These are phyloP conservation scores for Cetoscarus ocellatus DNA, from an alignment of 2,797 vertebrate genomes.

Conservation along the genomic window DNA sequence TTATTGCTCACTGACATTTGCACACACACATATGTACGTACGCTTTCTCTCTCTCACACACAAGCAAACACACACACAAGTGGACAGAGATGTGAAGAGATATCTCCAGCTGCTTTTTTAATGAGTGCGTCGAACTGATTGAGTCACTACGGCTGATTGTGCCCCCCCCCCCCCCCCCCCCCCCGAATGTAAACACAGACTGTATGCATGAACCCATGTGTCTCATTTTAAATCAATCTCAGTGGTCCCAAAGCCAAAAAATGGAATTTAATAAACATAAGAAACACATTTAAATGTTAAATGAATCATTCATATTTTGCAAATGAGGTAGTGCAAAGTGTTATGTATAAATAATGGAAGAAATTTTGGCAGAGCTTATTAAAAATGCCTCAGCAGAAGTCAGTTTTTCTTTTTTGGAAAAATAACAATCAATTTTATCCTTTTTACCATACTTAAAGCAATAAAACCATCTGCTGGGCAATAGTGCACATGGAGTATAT, in stretches of 20 bases:
- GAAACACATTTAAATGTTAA: background rate
- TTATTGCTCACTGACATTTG: slow-evolving; percentile 85
- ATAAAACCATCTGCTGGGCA: too few relatives aligned
- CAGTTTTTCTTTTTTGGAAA: too few relatives aligned
- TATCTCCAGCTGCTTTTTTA: slow-evolving; percentile 86
- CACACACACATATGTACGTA: slow-evolving; percentile 52
- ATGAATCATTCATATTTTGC: background rate
- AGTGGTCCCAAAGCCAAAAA: slow-evolving; percentile 2
- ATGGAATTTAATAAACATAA: background rate
- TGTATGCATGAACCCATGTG: slow-evolving; percentile 24
- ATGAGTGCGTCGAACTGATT: slow-evolving; percentile 79
- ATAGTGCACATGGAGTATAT: too few relatives aligned
- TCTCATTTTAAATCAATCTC: slow-evolving; percentile 13
- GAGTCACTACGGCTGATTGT: slow-evolving; percentile 72
- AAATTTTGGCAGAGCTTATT: background rate
- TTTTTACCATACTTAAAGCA: too few relatives aligned
- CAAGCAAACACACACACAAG: slow-evolving; percentile 59
- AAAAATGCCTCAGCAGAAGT: background rate
- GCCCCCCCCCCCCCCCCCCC: slow-evolving; percentile 22
- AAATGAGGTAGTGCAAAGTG: background rate
- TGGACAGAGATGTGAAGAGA: slow-evolving; percentile 82
- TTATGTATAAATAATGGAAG: background rate
- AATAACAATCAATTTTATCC: too few relatives aligned
- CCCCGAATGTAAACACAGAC: slow-evolving; percentile 27
- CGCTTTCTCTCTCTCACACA: slow-evolving; percentile 18